Evolutionary conservation across 92 coral and sea anemone genomes (phyloP), one percentile per base, ranked within the genome.

Genomic region (Palythoa grandis): DNA sequence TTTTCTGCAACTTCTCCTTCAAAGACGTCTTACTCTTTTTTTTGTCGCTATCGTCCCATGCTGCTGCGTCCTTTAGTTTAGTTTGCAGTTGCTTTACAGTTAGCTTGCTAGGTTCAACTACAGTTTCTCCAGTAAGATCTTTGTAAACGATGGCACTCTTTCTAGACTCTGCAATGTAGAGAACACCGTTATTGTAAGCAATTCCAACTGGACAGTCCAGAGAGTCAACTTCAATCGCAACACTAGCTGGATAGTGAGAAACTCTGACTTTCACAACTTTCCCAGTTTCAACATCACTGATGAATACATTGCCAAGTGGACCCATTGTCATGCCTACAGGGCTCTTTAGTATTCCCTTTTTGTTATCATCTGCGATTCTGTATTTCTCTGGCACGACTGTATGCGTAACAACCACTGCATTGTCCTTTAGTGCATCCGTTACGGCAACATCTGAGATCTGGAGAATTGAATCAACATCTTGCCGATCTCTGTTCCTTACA

Each of bases 311-410:
- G 82, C 67, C 82, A 69, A 69, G 43, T 24, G 73, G 73, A 69
- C 43, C 73, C 73, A 77, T 77, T 17, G 17, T 60, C 22, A 77
- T 35, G 52, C 52, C 70, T 35, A 35, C 52, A 58, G 70, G 82
- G 43, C 69, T 56, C 67, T 76, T 76, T 24, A 76, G 48, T 22
- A 76, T 38, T 29, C 82, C 82, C 3, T 76, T 57, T 52, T 85
- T 74, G 66, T 74, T 85, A 20, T 85, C 88, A n/a, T 74, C 88
- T 74, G 74, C 61, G 40, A 85, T 16, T 38, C 82, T 74, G 74
- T 85, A 85, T 29, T 85, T 85, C 39, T 74, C 88, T 40, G 88
- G 88, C 50, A 74, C 82, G 23, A 85, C 88, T 63, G 88, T 85
- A 10, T 74, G 88, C 13, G 88, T 85, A 39, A 85, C 88, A n/a